A percentile compares a stretch with the other conserved stretches of the same genome.
phyloP scores from a whole-genome alignment of 2,797 vertebrate species.

The Melanotaenia parkinsoni region DNA sequence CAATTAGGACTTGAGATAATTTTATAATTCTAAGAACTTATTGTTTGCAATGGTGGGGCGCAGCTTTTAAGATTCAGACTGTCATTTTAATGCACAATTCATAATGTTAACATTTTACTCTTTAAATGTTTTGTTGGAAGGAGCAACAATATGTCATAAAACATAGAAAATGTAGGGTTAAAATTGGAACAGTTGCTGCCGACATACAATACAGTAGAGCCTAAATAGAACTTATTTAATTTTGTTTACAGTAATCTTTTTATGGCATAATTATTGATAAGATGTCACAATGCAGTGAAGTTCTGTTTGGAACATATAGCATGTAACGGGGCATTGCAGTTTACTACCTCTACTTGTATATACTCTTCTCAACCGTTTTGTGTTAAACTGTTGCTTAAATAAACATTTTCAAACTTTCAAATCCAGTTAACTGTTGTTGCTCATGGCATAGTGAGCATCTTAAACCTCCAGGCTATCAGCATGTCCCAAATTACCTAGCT shows the following conservation, averaged over 20 bases:
- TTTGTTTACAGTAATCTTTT: neutral
- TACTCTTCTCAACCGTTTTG: too few species aligned
- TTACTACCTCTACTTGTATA: too few species aligned
- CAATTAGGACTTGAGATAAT: conserved; percentile 5
- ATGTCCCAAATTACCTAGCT: too few species aligned
- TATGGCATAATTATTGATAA: neutral
- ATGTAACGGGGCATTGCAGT: too few species aligned
- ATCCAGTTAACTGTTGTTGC: too few species aligned
- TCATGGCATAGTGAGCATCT: too few species aligned
- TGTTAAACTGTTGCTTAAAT: too few species aligned
- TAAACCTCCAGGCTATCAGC: too few species aligned
- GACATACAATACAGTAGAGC: neutral
- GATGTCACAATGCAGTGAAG: neutral
- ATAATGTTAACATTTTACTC: too few species aligned
- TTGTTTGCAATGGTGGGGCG: neutral
- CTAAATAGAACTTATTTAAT: neutral
- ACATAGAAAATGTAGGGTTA: neutral
- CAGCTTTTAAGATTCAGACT: neutral
- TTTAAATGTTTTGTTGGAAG: too few species aligned
- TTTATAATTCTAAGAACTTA: neutral
- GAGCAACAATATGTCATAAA: neutral
- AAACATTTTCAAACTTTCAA: too few species aligned
- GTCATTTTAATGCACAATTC: neutral
- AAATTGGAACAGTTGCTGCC: neutral
- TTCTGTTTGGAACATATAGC: too few species aligned